Conservation (phyloP, 2,888 invertebrate genomes). For the Chelonus formosanus region DNA sequence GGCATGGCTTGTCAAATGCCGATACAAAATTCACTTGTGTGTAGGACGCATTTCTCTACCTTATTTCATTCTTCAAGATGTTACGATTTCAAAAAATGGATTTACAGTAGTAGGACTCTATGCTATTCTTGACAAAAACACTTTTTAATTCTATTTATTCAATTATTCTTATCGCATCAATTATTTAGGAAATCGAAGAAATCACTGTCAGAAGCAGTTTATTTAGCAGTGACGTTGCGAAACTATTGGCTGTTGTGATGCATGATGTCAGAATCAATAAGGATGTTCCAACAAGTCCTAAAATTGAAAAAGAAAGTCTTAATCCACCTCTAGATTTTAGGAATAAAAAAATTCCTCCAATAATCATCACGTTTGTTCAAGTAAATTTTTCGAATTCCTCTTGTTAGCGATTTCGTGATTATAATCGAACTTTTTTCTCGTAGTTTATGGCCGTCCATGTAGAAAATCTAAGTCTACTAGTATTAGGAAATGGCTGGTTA, state of each 20-base stretch:
- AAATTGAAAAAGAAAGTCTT: slow-evolving; percentile 43
- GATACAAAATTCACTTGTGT: slow-evolving; percentile 80
- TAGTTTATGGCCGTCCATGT: slow-evolving; percentile 89
- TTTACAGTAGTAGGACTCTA: slow-evolving; percentile 74
- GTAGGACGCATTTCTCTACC: slow-evolving; percentile 85
- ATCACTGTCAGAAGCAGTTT: slow-evolving; percentile 87
- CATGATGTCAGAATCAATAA: slow-evolving; percentile 83
- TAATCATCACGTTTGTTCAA: slow-evolving; percentile 84
- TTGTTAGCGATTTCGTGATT: no score
- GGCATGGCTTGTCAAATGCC: slow-evolving; percentile 82
- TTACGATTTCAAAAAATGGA: slow-evolving; percentile 81
- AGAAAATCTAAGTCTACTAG: slow-evolving; percentile 75
- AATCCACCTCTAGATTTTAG: slow-evolving; percentile 72
- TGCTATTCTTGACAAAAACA: background rate
- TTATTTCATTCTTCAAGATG: slow-evolving; percentile 81
- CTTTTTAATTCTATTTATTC: background rate
- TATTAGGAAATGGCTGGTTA: slow-evolving; percentile 74
- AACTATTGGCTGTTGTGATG: slow-evolving; percentile 83
- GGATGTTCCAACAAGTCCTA: slow-evolving; percentile 67
- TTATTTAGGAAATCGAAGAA: slow-evolving; percentile 81
- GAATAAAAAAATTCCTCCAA: slow-evolving; percentile 79
- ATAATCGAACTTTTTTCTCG: slow-evolving; percentile 38
- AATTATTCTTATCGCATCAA: background rate
- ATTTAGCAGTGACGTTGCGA: slow-evolving; percentile 87
- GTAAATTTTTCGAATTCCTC: slow-evolving; percentile 62